These are phyloP conservation scores for Ctenochaetus hawaiiensis DNA, from an alignment of 2,797 vertebrate species.

Conservation along the genomic window DNA sequence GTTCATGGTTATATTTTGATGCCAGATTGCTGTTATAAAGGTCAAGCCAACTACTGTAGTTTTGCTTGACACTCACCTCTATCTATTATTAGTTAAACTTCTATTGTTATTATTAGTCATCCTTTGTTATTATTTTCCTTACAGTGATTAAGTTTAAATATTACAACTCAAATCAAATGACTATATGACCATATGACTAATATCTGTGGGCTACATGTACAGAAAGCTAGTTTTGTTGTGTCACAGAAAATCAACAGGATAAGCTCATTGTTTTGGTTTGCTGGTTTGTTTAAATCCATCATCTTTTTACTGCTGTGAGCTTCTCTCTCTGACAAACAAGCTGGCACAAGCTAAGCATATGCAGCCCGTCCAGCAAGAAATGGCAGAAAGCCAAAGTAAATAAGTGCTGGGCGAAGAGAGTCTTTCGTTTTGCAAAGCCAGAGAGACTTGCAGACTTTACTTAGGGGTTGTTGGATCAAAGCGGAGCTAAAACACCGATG, in stretches of 20 bases:
- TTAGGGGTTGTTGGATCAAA: constrained; percentile 10
- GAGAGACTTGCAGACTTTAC: not conserved
- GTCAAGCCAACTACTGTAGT: too few relatives aligned
- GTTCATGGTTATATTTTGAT: too few relatives aligned
- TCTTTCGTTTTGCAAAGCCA: not conserved
- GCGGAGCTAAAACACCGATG: not conserved
- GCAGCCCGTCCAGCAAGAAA: not conserved
- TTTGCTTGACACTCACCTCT: too few relatives aligned
- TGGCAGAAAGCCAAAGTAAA: not conserved
- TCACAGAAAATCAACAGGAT: not conserved
- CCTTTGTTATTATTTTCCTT: too few relatives aligned
- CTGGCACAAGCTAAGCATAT: not conserved
- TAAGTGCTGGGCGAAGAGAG: constrained; percentile 1
- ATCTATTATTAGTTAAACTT: too few relatives aligned
- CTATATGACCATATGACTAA: not conserved
- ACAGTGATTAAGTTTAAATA: not conserved
- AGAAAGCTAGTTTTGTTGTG: too few relatives aligned
- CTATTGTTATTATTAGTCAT: too few relatives aligned
- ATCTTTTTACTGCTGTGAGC: not conserved
- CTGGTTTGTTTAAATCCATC: not conserved
- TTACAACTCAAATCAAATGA: not conserved
- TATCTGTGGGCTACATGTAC: too few relatives aligned
- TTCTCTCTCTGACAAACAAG: not conserved
- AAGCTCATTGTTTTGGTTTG: not conserved
- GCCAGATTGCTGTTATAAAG: too few relatives aligned